Percentiles rank a stretch among this genome's conserved stretches.
Conservation (phyloP, 2,797 vertebrate species). For the Gadopsis marmoratus region DNA sequence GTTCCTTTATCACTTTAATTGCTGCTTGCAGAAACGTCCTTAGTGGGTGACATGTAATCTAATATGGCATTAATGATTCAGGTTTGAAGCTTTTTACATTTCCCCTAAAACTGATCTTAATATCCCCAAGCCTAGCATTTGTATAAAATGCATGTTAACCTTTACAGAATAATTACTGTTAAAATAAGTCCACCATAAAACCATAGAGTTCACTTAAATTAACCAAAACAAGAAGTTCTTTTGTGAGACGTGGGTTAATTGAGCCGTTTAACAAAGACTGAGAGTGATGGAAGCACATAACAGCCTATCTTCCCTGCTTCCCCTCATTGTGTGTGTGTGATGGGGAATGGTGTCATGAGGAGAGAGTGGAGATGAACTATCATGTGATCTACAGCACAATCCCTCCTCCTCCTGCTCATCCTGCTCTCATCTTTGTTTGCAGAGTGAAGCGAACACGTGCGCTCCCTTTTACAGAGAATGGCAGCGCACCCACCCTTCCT, state of each 20-base stretch:
- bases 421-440: conserved; percentile 70
- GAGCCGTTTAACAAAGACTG: conserved; percentile 4
- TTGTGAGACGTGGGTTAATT: conserved; percentile 16
- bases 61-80: not conserved
- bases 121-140: not conserved
- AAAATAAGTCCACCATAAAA: not conserved
- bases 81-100: conserved; percentile 5
- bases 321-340: conserved; percentile 42
- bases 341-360: conserved; percentile 38
- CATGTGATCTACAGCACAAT: conserved; percentile 65
- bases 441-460: conserved; percentile 65
- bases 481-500: conserved; percentile 69
- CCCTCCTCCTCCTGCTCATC: conserved; percentile 44
- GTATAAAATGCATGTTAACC: not conserved
- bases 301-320: conserved; percentile 19
- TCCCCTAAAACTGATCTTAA: not conserved
- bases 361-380: conserved; percentile 54
- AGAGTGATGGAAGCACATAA: conserved; percentile 20
- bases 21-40: conserved; percentile 8
- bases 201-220: not conserved
- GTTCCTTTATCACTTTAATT: not conserved
- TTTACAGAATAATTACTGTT: conserved; percentile 11
- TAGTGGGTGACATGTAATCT: not conserved
- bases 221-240: conserved; percentile 24
- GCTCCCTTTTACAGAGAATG: conserved; percentile 57